phyloP scores from a whole-genome alignment of 2,113 vertebrate genomes.

The Aegypius monachus region DNA sequence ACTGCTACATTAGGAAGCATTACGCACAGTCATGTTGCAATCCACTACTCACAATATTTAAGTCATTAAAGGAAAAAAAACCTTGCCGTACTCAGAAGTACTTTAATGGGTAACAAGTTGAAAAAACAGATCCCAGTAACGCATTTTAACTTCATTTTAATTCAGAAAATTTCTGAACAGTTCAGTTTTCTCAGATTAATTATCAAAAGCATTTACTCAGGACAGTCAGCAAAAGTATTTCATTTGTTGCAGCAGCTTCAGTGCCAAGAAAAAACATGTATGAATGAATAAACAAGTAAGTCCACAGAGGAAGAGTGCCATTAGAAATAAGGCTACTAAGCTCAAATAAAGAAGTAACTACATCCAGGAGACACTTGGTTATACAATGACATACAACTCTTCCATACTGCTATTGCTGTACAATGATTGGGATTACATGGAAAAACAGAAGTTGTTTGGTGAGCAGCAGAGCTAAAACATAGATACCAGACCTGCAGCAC shows the following conservation, averaged over 20 bases:
- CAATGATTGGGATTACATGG: fast-evolving
- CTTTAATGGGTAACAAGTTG: not conserved
- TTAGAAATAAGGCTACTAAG: not conserved
- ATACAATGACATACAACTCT: not conserved
- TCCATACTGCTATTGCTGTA: not conserved
- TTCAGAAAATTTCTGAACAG: not conserved
- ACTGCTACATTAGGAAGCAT: not conserved
- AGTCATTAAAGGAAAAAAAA: not conserved
- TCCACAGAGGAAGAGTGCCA: not conserved
- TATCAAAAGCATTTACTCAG: not conserved
- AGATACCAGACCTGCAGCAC: not conserved
- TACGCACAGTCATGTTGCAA: not conserved
- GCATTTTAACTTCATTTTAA: not conserved
- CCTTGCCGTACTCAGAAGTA: not conserved
- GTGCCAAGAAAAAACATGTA: not conserved
- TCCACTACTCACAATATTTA: not conserved
- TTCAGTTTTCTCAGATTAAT: not conserved
- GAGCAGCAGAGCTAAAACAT: not conserved
- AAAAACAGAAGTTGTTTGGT: not conserved
- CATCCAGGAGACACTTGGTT: not conserved
- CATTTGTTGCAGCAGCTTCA: not conserved
- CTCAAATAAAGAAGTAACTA: not conserved
- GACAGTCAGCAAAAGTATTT: not conserved
- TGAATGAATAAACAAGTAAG: not conserved
- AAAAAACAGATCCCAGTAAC: not conserved